Evolutionary conservation across 1,140 invertebrate genomes (phyloP), one percentile per base, ranked within the genome.

Genomic region (Macrostomum lignano): DNA sequence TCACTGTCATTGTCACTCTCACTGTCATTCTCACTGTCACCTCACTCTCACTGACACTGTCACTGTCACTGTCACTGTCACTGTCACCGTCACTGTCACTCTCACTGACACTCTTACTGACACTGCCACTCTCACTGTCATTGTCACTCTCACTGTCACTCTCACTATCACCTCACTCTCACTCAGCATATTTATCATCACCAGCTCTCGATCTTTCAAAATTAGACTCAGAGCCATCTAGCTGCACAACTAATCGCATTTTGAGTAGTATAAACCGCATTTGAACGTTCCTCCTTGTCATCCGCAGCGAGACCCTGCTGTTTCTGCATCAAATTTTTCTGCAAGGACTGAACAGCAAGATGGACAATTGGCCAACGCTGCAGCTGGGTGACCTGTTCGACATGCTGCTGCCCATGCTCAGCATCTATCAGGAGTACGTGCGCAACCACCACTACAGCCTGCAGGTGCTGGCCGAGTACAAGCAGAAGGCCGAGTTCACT

Each of bases 271-370:
- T 10, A 13, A 36, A 30, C 21, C n/a, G 11, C 11, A 38, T 15
- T 36, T 9, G 9, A 37, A 25, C 22, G 28, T 23, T n/a, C 35
- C 10, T 35, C 36, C 24, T 31, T 46, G 35, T 37, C 28, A 42
- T 33, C 53, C 49, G 24, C 44, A 64, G 73, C 46, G 79, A 88
- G 57, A 84, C 78, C 0, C 68, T 88, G 26, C 61, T 88, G 40
- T 88, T 88, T 55, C 64, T 86, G 1, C 78, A 88, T 61, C 78
- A 86, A 55, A 84, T 86, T 39, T 86, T 84, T 54, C 64, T 82
- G 40, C 84, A 86, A 56, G 79, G 78, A n/a, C 62, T 84, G 2
- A 75, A 73, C 3, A 75, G 76, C 3, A 64, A 77, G 36, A 72
- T 86, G 66, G 77, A 84, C 55, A 76, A 69, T 38, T 86, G 78